Evolutionary conservation across 2,113 vertebrate species (phyloP).

Genomic region (Toxostoma redivivum): DNA sequence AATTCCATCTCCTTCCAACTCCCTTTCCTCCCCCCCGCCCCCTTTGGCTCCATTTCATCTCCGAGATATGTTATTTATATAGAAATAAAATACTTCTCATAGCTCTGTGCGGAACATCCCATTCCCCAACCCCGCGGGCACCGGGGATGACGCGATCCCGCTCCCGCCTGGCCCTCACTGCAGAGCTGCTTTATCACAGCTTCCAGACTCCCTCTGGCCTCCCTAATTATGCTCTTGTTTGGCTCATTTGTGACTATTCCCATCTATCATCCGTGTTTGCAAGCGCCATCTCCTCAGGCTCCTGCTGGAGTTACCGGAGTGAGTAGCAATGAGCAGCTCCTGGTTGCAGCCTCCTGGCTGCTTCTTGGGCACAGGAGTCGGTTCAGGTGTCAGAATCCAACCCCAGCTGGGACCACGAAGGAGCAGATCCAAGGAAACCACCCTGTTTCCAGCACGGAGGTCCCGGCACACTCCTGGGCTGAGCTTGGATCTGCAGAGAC

Average conservation of each 20-base stretch:
- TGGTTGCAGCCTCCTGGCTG: not conserved
- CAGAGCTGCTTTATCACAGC: not conserved
- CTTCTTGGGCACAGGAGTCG: fast-evolving
- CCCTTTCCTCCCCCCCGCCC: not conserved
- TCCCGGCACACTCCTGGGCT: not conserved
- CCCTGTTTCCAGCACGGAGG: fast-evolving
- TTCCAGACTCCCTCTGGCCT: not conserved
- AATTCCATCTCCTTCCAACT: not conserved
- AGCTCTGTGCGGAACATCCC: not conserved
- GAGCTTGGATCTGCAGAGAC: not conserved
- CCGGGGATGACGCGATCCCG: fast-evolving
- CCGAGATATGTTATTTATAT: constrained; percentile 3
- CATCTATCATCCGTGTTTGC: fast-evolving
- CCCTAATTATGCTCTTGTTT: not conserved
- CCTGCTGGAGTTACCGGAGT: not conserved
- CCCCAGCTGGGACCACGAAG: not conserved
- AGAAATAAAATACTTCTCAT: not conserved
- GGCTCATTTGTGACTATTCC: not conserved
- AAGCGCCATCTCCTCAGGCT: not conserved
- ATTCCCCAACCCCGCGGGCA: not conserved
- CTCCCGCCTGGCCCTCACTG: fast-evolving
- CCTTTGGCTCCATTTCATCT: not conserved
- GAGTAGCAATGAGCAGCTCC: not conserved
- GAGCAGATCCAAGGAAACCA: not conserved
- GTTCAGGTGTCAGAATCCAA: not conserved